Base-by-base conservation (phyloP, 2,113 vertebrate species). In the Neomonachus schauinslandi region DNA sequence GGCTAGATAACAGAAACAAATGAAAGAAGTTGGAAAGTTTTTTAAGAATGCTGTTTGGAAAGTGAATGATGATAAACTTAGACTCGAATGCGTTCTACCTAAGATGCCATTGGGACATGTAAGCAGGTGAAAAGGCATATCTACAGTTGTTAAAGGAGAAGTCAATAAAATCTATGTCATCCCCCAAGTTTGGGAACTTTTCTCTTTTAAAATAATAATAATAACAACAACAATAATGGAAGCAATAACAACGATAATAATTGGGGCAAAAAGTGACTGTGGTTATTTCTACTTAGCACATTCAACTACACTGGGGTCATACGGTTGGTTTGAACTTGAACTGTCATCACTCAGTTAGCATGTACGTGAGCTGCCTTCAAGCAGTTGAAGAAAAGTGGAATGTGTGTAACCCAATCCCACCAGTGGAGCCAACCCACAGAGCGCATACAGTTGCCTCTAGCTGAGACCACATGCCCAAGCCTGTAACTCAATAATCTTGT, bases 401-500 rank as follows among this genome's bases (percentile, higher is more conserved):
- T 59, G 33, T 59, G 16, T 49, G 59, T 46, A 91, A 96, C 46
- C 31, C 59, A 39, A 71, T 12, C 63, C 53, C 33, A 94, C 33
- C 46, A 69, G 16, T 5, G 18, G 36, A 57, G 10, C 72, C 36
- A 53, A 74, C 67, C 93, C 86, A 84, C 82, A 88, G 39, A 95
- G 57, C 1, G 2, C 39, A 22, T 55, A 51, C 19, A 87, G 24
- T 69, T 91, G 53, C 96, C 65, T 63, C 0, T 8, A 82, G 81
- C 76, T 63, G 63, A 92, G 79, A 55, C 42, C 63, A 39, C 42
- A 28, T 10, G 51, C 46, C 33, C 22, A 46, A 93, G 36, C 53
- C 67, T 74, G 96, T 79, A 80, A 96, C 72, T 77, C 61, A 82
- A 79, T 28, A 33, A 74, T 61, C 77, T 81, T 86, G 89, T 89